Evolutionary conservation across 2,888 invertebrate genomes (phyloP).

Genomic region (Epistrophe grossulariae): DNA sequence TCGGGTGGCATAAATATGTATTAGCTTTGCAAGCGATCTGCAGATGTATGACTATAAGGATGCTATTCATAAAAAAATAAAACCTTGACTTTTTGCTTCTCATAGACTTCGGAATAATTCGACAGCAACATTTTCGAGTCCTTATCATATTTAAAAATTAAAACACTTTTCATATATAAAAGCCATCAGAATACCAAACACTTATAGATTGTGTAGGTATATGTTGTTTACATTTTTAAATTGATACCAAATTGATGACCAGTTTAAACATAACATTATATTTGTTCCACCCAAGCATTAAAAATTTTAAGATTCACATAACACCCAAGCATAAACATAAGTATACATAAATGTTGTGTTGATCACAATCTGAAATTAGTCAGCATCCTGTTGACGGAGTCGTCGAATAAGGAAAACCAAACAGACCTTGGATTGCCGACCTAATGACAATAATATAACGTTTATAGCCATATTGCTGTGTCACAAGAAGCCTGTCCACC

Average conservation of each 20-base stretch:
- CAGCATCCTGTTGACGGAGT: slow-evolving; percentile 76
- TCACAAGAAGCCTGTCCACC: slow-evolving; percentile 43
- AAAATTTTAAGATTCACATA: slow-evolving; percentile 43
- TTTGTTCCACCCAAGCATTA: slow-evolving; percentile 19
- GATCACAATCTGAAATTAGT: slow-evolving; percentile 77
- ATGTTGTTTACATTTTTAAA: background rate
- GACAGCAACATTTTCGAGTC: no score
- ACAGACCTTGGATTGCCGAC: slow-evolving; percentile 50
- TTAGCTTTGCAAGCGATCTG: no score
- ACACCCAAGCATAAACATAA: slow-evolving; percentile 10
- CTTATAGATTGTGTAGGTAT: no score
- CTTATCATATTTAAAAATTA: background rate
- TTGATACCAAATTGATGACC: slow-evolving; percentile 45
- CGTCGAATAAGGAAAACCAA: slow-evolving; percentile 60
- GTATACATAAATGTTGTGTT: slow-evolving; percentile 53
- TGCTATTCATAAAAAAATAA: no score
- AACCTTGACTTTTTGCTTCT: no score
- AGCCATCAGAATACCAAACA: background rate
- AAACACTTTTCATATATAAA: background rate
- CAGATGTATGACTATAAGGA: no score
- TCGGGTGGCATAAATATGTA: no score
- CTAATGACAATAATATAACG: slow-evolving; percentile 72
- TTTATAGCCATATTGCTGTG: slow-evolving; percentile 64
- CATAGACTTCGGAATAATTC: no score
- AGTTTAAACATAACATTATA: slow-evolving; percentile 7